Evolutionary conservation across 2,888 invertebrate genomes (phyloP).

Genomic region (Zygaena filipendulae): DNA sequence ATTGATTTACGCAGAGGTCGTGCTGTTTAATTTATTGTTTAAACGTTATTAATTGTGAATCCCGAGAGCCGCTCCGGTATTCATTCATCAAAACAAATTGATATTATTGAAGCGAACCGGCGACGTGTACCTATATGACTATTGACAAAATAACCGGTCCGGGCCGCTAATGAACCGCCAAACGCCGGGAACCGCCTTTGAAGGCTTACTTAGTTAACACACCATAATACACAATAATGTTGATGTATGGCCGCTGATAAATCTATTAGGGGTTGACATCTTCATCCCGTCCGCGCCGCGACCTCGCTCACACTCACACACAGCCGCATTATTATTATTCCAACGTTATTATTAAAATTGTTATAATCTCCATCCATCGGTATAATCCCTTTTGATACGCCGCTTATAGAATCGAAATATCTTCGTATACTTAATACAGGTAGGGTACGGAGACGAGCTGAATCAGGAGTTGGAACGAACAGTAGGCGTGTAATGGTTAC

Average conservation of each 20-base stretch:
- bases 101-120: no score
- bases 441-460: no score
- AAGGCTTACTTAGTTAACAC: slow-evolving; percentile 31
- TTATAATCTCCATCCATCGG: slow-evolving; percentile 51
- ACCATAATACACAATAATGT: slow-evolving; percentile 33
- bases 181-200: slow-evolving; percentile 26
- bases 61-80: no score
- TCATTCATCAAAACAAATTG: no score
- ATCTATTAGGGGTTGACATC: slow-evolving; percentile 56
- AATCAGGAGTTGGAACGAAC: no score
- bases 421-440: no score
- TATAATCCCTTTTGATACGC: slow-evolving; percentile 59
- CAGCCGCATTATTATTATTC: slow-evolving; percentile 51
- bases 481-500: no score
- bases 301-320: no score
- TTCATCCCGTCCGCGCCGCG: slow-evolving; percentile 34
- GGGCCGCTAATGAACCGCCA: slow-evolving; percentile 41
- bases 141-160: slow-evolving; percentile 22
- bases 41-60: no score
- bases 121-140: no score
- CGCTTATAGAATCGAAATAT: slow-evolving; percentile 49
- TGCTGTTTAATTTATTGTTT: neutral
- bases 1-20: neutral
- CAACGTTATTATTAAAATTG: slow-evolving; percentile 65
- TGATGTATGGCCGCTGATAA: slow-evolving; percentile 46